Percentiles rank a stretch among this genome's conserved stretches.
Evolutionary conservation across 2,113 vertebrate species (phyloP).

Genomic region (Leiothrix lutea): DNA sequence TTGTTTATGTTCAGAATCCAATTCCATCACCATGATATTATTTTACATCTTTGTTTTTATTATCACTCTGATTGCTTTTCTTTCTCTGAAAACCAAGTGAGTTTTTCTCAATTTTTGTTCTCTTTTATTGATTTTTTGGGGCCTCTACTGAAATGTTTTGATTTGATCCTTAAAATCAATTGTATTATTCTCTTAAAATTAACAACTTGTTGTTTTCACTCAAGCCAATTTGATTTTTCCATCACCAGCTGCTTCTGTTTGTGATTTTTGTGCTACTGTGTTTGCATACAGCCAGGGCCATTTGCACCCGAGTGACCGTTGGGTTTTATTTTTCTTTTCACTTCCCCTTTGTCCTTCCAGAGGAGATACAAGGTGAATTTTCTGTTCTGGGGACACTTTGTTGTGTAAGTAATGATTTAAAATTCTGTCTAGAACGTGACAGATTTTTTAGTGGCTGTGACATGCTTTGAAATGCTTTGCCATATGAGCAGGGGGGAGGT

Average conservation of each 20-base stretch:
- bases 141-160: neutral
- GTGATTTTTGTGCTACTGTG: neutral
- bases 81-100: neutral
- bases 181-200: neutral
- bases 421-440: neutral
- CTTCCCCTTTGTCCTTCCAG: constrained; percentile 50
- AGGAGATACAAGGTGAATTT: neutral
- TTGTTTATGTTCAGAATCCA: neutral
- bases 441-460: neutral
- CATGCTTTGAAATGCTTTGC: neutral
- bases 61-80: neutral
- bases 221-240: neutral
- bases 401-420: neutral
- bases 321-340: neutral
- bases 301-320: constrained; percentile 42
- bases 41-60: neutral
- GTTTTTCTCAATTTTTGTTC: neutral
- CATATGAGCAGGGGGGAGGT: neutral
- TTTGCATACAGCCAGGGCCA: constrained; percentile 38
- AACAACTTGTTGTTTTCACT: neutral
- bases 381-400: neutral
- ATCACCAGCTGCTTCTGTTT: neutral
- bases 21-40: neutral
- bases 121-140: neutral
- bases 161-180: neutral